A percentile compares a stretch with the other conserved stretches of the same genome.
Evolutionary conservation across 35 echinoderm and acorn worm genomes (phyloP).

Genomic region (Patiria miniata): DNA sequence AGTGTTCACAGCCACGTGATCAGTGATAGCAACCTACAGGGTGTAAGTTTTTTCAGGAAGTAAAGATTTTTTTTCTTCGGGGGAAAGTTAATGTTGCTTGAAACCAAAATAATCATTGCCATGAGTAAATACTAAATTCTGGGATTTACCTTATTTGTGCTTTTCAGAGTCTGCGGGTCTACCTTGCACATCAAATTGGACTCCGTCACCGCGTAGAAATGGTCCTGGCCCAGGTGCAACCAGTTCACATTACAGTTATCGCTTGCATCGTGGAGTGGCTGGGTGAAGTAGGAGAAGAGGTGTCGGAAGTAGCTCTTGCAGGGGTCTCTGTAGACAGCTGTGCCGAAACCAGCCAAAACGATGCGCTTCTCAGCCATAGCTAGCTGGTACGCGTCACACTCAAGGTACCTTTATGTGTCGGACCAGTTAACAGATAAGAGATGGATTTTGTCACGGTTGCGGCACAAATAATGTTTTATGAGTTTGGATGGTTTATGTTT

Average conservation of each 20-base stretch:
- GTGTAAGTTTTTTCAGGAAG: not conserved
- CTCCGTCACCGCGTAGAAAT: conserved; percentile 66
- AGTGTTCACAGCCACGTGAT: conserved; percentile 48
- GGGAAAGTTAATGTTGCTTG: too few species aligned
- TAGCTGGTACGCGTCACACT: not conserved
- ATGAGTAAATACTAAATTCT: not conserved
- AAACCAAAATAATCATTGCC: too few species aligned
- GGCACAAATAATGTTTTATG: too few species aligned
- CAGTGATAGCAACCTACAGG: conserved; percentile 43
- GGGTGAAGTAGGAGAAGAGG: conserved; percentile 3
- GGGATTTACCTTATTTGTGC: conserved; percentile 41
- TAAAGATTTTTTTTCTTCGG: too few species aligned
- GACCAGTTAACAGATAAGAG: not conserved
- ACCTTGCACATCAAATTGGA: conserved; percentile 42
- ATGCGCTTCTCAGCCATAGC: not conserved
- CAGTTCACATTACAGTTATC: conserved; percentile 90
- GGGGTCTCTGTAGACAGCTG: not conserved
- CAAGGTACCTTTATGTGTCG: not conserved
- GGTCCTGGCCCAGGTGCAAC: conserved; percentile 67
- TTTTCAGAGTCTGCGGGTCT: conserved; percentile 49
- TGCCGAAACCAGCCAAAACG: not conserved
- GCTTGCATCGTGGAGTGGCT: not conserved
- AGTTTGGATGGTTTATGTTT: too few species aligned
- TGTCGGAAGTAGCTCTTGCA: conserved; percentile 11
- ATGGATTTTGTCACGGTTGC: too few species aligned